Base-by-base conservation (phyloP, 2,113 vertebrate species). In the Misgurnus mizolepis region DNA sequence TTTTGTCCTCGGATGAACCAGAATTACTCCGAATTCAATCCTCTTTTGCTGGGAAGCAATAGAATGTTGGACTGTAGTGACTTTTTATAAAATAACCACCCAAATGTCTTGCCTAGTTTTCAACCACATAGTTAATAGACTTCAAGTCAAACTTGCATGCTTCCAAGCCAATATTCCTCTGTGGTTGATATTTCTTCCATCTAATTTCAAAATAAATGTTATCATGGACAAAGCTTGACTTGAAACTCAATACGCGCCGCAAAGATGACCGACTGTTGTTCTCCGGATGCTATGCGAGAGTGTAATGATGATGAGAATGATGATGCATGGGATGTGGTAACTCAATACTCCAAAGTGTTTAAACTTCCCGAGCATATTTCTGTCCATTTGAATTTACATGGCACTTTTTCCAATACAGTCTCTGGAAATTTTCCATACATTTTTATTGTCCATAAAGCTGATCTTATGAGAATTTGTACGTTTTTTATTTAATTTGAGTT, bases 1-100 rank as follows among this genome's bases (percentile, higher is more conserved):
- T 77, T 3, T 66, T 89, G 89, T 91, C 90, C 92, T 90, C 66
- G 78, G 78, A 85, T 66, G 85, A 91, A 90, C 91, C 47, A 9
- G 0, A 56, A 55, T 84, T 85, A 82, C 68, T 72, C 85, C 71
- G 80, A 82, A 27, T 76, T 67, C 50, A 45, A 39, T 68, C 74
- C 65, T 18, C 14, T 6, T 75, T 75, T 64, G 60, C 71, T 45
- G 71, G 55, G 43, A 74, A 61, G n/a, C 40, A 49, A 39, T 41
- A 50, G 65, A 43, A 27, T 45, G 22, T 55, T 78, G 76, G 75
- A 85, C 85, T 85, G 86, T 41, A 79, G 88, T 85, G 85, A 76
- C 70, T 78, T 78, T 70, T 80, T 85, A 86, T 88, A 90, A 87
- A 88, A 87, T 61, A 90, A 90, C 90, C 87, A 43, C 88, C 83